Percentiles rank a stretch among this genome's conserved stretches.
phyloP scores from a whole-genome alignment of 2,113 vertebrate genomes.

The Neolamprologus variostigma region DNA sequence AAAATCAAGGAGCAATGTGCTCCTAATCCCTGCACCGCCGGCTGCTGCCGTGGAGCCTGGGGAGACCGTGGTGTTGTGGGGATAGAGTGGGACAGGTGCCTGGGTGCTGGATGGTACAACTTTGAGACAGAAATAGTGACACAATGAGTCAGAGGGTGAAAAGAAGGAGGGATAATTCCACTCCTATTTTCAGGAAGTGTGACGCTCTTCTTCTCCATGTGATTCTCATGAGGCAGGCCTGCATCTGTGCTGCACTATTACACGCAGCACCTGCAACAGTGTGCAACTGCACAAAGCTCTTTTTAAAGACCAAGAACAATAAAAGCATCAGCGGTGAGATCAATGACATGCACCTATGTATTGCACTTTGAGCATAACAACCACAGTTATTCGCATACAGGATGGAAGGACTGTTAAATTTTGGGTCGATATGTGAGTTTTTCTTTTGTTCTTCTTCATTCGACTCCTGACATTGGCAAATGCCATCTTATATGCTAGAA shows the following conservation, averaged over 20 bases:
- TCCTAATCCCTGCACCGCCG: neutral
- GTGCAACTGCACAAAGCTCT: neutral
- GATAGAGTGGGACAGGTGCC: slow-evolving; percentile 63
- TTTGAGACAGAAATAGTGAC: slow-evolving; percentile 59
- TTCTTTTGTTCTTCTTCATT: neutral
- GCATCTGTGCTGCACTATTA: neutral
- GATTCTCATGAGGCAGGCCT: slow-evolving; percentile 24
- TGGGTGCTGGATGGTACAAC: slow-evolving; percentile 5
- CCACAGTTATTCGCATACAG: neutral
- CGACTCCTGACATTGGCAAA: neutral
- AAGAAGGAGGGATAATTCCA: slow-evolving; percentile 50
- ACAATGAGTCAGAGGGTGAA: slow-evolving; percentile 63
- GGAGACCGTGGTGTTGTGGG: neutral
- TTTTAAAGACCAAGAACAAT: neutral
- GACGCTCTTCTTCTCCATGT: slow-evolving; percentile 9
- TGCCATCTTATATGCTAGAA: neutral
- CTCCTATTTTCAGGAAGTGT: slow-evolving; percentile 46
- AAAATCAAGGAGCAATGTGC: neutral
- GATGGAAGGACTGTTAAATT: neutral
- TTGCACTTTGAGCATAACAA: neutral
- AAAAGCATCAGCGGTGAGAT: neutral
- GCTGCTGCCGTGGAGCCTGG: neutral
- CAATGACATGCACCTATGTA: neutral
- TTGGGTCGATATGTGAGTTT: neutral
- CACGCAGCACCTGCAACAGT: slow-evolving; percentile 16